Conservation (phyloP, 2,888 invertebrate genomes). For the Iselma pallidipennis region DNA sequence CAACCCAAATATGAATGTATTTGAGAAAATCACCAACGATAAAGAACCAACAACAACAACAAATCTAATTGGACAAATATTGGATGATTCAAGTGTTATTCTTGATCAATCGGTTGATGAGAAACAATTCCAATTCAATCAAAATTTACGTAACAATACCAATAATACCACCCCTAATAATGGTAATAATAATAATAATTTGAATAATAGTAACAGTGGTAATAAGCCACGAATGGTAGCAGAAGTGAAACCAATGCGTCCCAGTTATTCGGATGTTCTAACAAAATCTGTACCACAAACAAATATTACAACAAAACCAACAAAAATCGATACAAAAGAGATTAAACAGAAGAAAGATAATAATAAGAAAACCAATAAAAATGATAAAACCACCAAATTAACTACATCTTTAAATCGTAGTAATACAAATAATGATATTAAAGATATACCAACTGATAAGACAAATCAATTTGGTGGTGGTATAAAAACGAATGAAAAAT, state of each 20-base stretch:
- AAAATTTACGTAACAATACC: constrained; percentile 13
- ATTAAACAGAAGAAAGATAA: constrained; percentile 53
- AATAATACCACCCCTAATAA: constrained; percentile 57
- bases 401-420: constrained; percentile 56
- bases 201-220: constrained; percentile 49
- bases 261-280: constrained; percentile 82
- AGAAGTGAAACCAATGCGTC: constrained; percentile 85
- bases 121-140: constrained; percentile 57
- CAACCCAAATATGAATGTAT: constrained; percentile 52
- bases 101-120: constrained; percentile 38
- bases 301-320: constrained; percentile 47
- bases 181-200: constrained; percentile 59
- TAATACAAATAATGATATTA: constrained; percentile 61
- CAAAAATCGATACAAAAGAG: constrained; percentile 50
- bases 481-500: constrained; percentile 43
- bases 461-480: constrained; percentile 41
- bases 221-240: constrained; percentile 76
- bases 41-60: constrained; percentile 48
- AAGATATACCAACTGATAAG: constrained; percentile 45
- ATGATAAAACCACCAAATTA: constrained; percentile 50
- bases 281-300: constrained; percentile 64
- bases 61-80: constrained; percentile 27
- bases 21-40: constrained; percentile 34
- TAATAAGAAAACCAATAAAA: constrained; percentile 54
- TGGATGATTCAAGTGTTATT: constrained; percentile 29